Percentiles rank a stretch among this genome's conserved stretches.
These are phyloP conservation scores for Oedothorax gibbosus DNA, from an alignment of 1,140 invertebrate genomes.

Conservation along the genomic window DNA sequence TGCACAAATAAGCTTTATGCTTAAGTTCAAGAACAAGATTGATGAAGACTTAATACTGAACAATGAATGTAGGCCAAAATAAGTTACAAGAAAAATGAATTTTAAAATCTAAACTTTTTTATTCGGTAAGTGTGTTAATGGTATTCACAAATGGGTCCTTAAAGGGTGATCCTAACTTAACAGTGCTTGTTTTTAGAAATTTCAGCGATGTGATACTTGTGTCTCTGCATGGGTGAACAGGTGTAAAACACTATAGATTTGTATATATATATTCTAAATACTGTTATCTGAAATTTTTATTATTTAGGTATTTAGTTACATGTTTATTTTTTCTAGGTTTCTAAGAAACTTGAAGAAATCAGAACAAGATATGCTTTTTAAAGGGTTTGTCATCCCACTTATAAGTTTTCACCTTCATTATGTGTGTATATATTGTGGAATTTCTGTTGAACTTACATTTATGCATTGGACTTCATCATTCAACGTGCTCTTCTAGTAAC, in stretches of 20 bases:
- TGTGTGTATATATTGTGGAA: not conserved
- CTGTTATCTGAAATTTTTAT: not conserved
- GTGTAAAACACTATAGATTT: too few species aligned
- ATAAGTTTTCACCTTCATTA: not conserved
- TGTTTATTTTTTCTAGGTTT: constrained; percentile 59
- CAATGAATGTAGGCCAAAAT: too few species aligned
- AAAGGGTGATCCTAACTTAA: not conserved
- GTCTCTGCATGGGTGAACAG: not conserved
- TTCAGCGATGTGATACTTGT: not conserved
- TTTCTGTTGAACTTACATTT: too few species aligned
- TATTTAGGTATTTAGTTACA: not conserved
- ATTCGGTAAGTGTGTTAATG: not conserved
- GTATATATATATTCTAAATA: not conserved
- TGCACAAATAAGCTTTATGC: too few species aligned
- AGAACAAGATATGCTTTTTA: constrained; percentile 72
- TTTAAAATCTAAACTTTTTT: too few species aligned
- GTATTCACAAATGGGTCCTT: not conserved
- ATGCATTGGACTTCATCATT: too few species aligned
- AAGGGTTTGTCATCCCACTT: constrained; percentile 7
- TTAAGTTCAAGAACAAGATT: too few species aligned
- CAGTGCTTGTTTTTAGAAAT: not conserved
- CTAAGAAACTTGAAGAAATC: constrained; percentile 72
- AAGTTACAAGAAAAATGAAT: too few species aligned
- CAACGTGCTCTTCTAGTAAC: too few species aligned
- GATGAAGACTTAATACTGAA: too few species aligned